Evolutionary conservation across 37 sponge, comb jelly and placozoan species (phyloP), one percentile per base, ranked within the genome.

Genomic region (Mnemiopsis leidyi): DNA sequence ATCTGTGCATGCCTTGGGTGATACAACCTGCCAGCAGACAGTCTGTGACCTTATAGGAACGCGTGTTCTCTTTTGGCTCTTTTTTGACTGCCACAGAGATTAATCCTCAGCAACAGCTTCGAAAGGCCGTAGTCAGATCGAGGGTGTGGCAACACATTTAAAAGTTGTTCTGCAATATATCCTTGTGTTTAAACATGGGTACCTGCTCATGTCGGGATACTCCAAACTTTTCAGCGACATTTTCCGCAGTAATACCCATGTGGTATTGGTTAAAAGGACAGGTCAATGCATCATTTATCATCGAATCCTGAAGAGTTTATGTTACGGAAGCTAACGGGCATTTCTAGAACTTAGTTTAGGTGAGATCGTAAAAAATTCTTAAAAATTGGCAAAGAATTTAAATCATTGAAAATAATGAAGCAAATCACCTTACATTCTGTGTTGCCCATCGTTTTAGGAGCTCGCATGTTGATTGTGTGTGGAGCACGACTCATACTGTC

Each of bases 171-270:
- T 5, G 33, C 30, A 77, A 31, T 32, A 77, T 77, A 20, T 77
- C 79, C 79, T 77, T 77, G 79, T 77, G 79, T 77, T 77, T 77
- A 5, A 85, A 13, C 5, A 20, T 21, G 24, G 29, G 38, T 3
- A 85, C 90, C 90, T 97, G 97, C 32, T 95, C 96, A 38, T 95
- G 93, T 9, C 97, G 76, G 33, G 94, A 73, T 28, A 97, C 76
- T 34, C 25, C 26, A 75, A 79, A 94, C 38, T 96, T 97, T 61
- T 94, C 34, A 2, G 96, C 97, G 0, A 97, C 95, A 69, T 97
- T 97, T 92, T 97, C 97, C 29, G 97, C 97, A 39, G 97, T 97
- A 39, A 94, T 93, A 1, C 97, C 97, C 97, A 97, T 97, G 83
- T 95, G 96, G 93, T 93, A 96, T 69, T 94, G 32, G 29, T 95